phyloP scores from a whole-genome alignment of 2,113 vertebrate genomes.

The Rhinolophus sinicus region DNA sequence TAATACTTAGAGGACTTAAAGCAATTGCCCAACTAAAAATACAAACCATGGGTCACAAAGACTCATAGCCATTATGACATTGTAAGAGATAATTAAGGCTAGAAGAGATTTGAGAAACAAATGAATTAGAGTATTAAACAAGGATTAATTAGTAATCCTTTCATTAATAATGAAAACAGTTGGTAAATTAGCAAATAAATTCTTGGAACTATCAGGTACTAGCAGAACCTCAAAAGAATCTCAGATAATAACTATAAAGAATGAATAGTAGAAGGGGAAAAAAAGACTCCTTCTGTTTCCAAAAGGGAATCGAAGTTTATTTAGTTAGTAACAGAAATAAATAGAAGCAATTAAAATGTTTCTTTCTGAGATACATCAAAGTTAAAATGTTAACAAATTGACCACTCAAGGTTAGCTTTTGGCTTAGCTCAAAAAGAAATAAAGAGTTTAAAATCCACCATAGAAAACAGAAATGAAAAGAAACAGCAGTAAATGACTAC shows the following conservation, averaged over 20 bases:
- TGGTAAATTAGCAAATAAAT: conserved; percentile 35
- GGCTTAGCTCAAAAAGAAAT: background rate
- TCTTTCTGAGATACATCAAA: conserved; percentile 28
- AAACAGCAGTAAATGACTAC: background rate
- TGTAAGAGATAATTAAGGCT: background rate
- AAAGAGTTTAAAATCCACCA: background rate
- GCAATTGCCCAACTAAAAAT: background rate
- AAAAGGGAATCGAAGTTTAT: conserved; percentile 3
- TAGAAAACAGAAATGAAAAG: conserved; percentile 2
- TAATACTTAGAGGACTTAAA: background rate
- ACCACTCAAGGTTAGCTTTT: conserved; percentile 16
- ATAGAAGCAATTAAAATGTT: conserved; percentile 34
- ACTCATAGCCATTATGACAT: background rate
- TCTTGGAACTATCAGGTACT: conserved; percentile 4
- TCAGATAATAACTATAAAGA: conserved; percentile 16
- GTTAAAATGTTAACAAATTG: conserved; percentile 16
- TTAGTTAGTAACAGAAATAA: conserved; percentile 45
- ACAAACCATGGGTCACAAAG: background rate
- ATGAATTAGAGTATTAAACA: conserved; percentile 2
- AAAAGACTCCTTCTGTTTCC: conserved; percentile 10
- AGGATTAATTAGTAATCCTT: conserved; percentile 40
- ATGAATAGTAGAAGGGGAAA: background rate
- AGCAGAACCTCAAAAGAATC: conserved; percentile 32
- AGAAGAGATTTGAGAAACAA: conserved; percentile 47
- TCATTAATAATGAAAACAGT: background rate